Percentiles rank a stretch among this genome's conserved stretches.
Evolutionary conservation across 1,140 invertebrate species (phyloP).

Genomic region (Tetranychus cinnabarinus): DNA sequence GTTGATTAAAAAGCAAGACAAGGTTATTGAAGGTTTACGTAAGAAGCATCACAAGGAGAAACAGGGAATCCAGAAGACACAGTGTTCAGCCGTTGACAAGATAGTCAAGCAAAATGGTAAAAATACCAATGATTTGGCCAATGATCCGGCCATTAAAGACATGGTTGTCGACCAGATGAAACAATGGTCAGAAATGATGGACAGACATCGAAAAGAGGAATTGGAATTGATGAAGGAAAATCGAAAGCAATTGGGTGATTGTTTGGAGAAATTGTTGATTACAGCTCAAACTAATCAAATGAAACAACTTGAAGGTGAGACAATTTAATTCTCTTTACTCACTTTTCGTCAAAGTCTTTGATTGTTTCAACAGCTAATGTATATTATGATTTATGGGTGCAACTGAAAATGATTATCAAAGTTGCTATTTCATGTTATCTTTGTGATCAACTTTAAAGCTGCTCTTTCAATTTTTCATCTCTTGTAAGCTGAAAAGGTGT

Average conservation of each 20-base stretch:
- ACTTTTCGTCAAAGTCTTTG: background rate
- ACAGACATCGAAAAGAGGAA: conserved; percentile 69
- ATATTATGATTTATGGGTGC: no score
- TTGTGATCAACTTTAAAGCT: no score
- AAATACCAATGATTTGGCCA: conserved; percentile 56
- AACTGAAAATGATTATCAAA: no score
- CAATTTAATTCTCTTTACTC: background rate
- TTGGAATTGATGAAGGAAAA: conserved; percentile 57
- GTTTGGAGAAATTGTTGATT: conserved; percentile 61
- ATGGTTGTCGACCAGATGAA: conserved; percentile 66
- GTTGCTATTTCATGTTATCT: no score
- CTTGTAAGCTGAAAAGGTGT: no score
- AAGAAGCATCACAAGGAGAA: conserved; percentile 87
- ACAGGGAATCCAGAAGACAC: conserved; percentile 65
- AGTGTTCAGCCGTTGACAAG: conserved; percentile 84
- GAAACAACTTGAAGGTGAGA: conserved; percentile 48
- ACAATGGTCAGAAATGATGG: conserved; percentile 78
- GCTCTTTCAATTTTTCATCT: no score
- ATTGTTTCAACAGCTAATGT: background rate
- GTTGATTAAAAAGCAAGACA: conserved; percentile 81
- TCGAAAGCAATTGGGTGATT: conserved; percentile 55
- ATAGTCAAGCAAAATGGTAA: conserved; percentile 40
- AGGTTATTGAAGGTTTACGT: conserved; percentile 70
- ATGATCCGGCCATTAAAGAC: conserved; percentile 48
- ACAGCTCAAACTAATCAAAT: conserved; percentile 59